These are phyloP conservation scores for Athene noctua DNA, from an alignment of 2,113 vertebrate genomes.

Conservation along the genomic window DNA sequence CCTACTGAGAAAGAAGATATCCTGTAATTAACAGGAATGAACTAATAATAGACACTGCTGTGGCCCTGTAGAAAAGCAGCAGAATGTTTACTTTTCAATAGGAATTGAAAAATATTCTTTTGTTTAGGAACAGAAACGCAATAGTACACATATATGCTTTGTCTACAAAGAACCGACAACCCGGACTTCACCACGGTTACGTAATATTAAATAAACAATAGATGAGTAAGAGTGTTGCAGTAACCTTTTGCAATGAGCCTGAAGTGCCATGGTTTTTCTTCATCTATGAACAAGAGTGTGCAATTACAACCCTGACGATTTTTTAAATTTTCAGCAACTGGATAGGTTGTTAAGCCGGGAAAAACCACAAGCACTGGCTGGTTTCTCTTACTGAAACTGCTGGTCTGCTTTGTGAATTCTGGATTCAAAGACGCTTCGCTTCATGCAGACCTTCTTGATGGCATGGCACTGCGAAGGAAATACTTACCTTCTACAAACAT, in stretches of 20 bases:
- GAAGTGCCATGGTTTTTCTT: not conserved
- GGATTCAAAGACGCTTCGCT: not conserved
- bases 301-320: not conserved
- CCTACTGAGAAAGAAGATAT: not conserved
- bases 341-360: not conserved
- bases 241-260: not conserved
- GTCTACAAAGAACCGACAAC: not conserved
- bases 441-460: not conserved
- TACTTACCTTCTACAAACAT: not conserved
- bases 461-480: not conserved
- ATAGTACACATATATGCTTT: not conserved
- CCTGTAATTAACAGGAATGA: not conserved
- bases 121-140: not conserved
- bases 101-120: not conserved
- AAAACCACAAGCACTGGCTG: not conserved
- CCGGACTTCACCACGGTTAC: not conserved
- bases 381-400: not conserved
- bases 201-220: not conserved
- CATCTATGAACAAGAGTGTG: not conserved
- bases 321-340: not conserved
- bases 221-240: not conserved
- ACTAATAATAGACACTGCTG: not conserved
- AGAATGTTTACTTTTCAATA: not conserved
- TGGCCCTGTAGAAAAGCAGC: not conserved
- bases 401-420: not conserved